These are phyloP conservation scores for Aurelia sp. DNA, from an alignment of 30 jellyfish, hydroid and myxozoan species.

Conservation along the genomic window DNA sequence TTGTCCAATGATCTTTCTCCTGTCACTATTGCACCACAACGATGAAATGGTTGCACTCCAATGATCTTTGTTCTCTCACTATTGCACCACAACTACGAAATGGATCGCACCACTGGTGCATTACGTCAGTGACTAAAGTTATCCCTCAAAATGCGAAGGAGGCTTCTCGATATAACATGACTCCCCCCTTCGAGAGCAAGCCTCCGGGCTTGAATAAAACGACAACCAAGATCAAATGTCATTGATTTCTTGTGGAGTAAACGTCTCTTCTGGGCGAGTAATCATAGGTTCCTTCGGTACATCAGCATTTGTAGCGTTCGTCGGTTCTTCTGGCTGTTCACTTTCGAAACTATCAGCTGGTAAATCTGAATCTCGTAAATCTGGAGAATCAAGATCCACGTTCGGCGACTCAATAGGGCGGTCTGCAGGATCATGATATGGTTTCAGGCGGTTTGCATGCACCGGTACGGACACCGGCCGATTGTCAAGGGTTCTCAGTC, in stretches of 20 bases:
- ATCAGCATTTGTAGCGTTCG: not conserved
- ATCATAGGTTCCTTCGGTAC: not conserved
- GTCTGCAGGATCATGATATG: not conserved
- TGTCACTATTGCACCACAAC: too few species aligned
- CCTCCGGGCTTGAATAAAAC: too few species aligned
- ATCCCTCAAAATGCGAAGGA: too few species aligned
- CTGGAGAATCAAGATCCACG: conserved; percentile 1
- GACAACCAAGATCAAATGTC: too few species aligned
- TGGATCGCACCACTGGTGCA: not conserved
- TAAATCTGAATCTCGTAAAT: conserved; percentile 7
- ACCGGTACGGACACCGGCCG: too few species aligned
- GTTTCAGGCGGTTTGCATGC: not conserved
- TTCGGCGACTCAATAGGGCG: not conserved
- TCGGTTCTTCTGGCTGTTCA: not conserved
- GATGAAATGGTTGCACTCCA: too few species aligned
- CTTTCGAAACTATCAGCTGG: conserved; percentile 13
- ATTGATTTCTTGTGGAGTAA: conserved; percentile 2
- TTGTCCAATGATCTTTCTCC: too few species aligned
- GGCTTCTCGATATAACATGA: not conserved
- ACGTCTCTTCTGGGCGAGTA: conserved; percentile 23
- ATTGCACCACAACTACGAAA: too few species aligned
- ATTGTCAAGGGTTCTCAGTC: too few species aligned
- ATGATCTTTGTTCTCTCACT: too few species aligned
- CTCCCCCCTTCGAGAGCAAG: conserved; percentile 30
- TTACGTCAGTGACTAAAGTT: too few species aligned